Evolutionary conservation across 37 sponge, comb jelly and placozoan species (phyloP).

Genomic region (Halisarca cf. caerulea): DNA sequence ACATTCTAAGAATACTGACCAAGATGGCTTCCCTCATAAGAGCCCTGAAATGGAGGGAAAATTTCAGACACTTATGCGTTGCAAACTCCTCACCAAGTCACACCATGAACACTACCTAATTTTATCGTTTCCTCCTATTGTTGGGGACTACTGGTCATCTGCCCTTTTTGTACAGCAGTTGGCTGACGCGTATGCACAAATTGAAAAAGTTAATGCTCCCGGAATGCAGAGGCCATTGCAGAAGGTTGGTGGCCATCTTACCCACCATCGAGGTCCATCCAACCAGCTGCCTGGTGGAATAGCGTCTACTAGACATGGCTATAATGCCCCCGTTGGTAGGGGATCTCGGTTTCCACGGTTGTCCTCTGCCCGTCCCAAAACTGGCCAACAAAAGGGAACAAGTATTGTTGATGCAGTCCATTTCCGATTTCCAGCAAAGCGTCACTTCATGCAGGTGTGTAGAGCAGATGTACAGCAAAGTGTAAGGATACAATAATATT

Average conservation of each 20-base stretch:
- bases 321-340: not conserved
- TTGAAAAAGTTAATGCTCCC: constrained; percentile 43
- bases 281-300: not conserved
- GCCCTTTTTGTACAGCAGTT: constrained; percentile 73
- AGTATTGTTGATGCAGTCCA: not conserved
- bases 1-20: not conserved
- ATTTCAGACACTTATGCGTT: constrained; percentile 37
- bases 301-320: not conserved
- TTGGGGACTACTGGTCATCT: constrained; percentile 84
- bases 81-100: constrained; percentile 44
- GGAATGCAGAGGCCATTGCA: not conserved
- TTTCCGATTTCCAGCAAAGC: constrained; percentile 8
- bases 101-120: constrained; percentile 58
- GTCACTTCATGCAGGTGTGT: constrained; percentile 17
- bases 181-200: constrained; percentile 49
- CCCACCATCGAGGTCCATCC: not conserved
- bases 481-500: too few species aligned
- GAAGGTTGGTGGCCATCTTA: not conserved
- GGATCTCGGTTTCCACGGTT: constrained; percentile 1
- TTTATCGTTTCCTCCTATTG: constrained; percentile 66
- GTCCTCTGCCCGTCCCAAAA: not conserved
- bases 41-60: not conserved
- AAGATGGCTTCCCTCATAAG: not conserved
- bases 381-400: not conserved
- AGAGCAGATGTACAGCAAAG: too few species aligned